Percentiles rank a stretch among this genome's conserved stretches.
phyloP scores from a whole-genome alignment of 1,140 invertebrate genomes.

The Drosophila ananassae region DNA sequence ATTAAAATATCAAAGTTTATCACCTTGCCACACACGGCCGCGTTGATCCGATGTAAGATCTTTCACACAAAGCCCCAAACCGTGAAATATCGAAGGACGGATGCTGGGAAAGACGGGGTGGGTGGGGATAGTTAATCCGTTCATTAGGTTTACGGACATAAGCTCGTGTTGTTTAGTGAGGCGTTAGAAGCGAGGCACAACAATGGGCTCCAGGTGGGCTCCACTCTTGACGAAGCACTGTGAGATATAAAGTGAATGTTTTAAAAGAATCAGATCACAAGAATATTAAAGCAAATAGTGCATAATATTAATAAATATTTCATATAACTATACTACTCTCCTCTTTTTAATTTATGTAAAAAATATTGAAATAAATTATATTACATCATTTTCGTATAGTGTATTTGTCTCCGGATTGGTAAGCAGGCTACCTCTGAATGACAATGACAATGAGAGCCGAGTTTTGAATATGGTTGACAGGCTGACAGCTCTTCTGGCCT shows the following conservation, averaged over 20 bases:
- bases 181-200: constrained; percentile 70
- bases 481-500: constrained; percentile 62
- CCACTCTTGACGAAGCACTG: not conserved
- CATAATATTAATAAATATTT: too few relatives aligned
- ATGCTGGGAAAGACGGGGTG: not conserved
- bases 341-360: too few relatives aligned
- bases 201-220: constrained; percentile 55
- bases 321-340: too few relatives aligned
- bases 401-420: not conserved
- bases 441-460: constrained; percentile 58
- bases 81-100: constrained; percentile 11
- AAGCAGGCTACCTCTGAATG: constrained; percentile 33
- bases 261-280: too few relatives aligned
- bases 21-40: constrained; percentile 74
- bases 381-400: not conserved
- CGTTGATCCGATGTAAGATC: constrained; percentile 55
- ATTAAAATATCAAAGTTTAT: constrained; percentile 83
- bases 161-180: constrained; percentile 80
- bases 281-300: too few relatives aligned
- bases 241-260: too few relatives aligned
- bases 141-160: constrained; percentile 81
- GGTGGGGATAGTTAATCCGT: constrained; percentile 66
- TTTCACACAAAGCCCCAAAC: constrained; percentile 40
- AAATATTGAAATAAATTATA: too few relatives aligned
- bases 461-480: constrained; percentile 71